phyloP scores from a whole-genome alignment of 2,113 vertebrate genomes.

The Chionomys nivalis region DNA sequence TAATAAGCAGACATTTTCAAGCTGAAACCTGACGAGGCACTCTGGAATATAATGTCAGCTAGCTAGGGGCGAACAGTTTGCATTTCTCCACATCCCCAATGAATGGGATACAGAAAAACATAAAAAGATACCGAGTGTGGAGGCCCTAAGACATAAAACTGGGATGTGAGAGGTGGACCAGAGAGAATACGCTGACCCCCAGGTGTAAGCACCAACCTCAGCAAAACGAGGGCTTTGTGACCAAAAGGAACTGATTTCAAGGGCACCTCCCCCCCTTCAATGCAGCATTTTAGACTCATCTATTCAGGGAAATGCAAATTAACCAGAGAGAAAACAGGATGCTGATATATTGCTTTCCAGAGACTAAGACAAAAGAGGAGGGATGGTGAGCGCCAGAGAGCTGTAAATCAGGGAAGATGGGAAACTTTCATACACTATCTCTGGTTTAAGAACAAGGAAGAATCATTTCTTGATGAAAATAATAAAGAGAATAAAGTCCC shows the following conservation, averaged over 20 bases:
- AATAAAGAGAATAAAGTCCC: background rate
- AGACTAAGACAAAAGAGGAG: background rate
- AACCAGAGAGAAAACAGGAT: background rate
- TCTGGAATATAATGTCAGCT: background rate
- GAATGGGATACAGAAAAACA: background rate
- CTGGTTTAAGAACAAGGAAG: background rate
- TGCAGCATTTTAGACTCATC: background rate
- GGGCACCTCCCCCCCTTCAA: background rate
- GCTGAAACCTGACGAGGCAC: background rate
- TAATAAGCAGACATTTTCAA: slow-evolving; percentile 34
- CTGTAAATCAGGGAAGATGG: background rate
- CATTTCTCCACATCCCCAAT: background rate
- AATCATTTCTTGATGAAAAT: background rate
- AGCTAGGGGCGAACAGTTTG: background rate
- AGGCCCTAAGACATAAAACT: background rate
- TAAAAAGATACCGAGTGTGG: background rate
- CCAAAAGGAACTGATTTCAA: background rate
- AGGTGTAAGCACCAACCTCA: background rate
- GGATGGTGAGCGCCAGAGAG: background rate
- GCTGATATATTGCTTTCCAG: background rate
- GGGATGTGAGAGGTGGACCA: background rate
- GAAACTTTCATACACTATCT: background rate
- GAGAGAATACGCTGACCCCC: too few relatives aligned
- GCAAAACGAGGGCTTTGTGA: background rate
- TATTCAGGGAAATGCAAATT: slow-evolving; percentile 25